These are phyloP conservation scores for Ochotona curzoniae DNA, from an alignment of 2,113 vertebrate genomes.

Conservation along the genomic window DNA sequence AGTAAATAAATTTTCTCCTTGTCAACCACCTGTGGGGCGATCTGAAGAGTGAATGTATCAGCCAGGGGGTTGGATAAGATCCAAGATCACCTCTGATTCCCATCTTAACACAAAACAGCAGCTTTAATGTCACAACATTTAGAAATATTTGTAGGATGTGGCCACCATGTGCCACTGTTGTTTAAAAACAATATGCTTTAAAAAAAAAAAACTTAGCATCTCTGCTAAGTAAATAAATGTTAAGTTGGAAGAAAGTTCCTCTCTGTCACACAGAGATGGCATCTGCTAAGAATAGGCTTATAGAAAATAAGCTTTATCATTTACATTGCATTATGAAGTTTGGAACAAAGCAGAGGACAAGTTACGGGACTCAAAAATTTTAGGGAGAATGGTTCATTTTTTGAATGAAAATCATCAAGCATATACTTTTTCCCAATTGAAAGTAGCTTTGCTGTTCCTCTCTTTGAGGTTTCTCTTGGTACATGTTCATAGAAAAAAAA, in stretches of 20 bases:
- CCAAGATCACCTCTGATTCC: background rate
- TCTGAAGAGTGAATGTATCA: conserved; percentile 34
- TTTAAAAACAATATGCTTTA: conserved; percentile 25
- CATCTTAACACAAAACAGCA: background rate
- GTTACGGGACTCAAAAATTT: conserved; percentile 26
- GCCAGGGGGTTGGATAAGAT: background rate
- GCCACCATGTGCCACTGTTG: background rate
- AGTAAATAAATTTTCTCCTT: conserved; percentile 12
- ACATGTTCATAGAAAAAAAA: background rate
- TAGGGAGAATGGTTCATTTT: conserved; percentile 38
- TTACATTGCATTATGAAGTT: background rate
- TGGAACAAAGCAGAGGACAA: conserved; percentile 19
- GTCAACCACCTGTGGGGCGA: conserved; percentile 18
- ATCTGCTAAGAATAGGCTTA: background rate
- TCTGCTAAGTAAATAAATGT: conserved; percentile 18
- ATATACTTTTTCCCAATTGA: background rate
- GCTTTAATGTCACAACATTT: conserved; percentile 38
- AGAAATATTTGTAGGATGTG: conserved; percentile 36
- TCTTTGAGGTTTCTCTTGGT: background rate
- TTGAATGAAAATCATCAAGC: conserved; percentile 16
- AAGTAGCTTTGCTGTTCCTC: conserved; percentile 6
- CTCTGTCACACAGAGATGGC: background rate
- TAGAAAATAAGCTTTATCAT: background rate
- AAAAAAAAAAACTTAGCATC: conserved; percentile 26
- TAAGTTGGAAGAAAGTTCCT: background rate